phyloP scores from a whole-genome alignment of 2,888 invertebrate species.

The Panzeria rudis region DNA sequence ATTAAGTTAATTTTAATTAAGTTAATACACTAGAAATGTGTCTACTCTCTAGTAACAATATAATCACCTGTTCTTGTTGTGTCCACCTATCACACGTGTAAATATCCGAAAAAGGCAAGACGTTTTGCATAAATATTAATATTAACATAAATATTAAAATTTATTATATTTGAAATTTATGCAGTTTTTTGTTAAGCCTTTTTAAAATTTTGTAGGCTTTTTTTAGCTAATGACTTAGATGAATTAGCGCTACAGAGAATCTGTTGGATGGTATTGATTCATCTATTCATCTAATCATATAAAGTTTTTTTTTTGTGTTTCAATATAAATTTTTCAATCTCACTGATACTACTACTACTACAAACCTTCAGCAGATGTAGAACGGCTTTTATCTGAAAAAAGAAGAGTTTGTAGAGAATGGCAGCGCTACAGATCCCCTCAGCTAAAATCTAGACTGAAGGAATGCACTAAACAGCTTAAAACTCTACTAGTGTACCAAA shows the following conservation, averaged over 20 bases:
- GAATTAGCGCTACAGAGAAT: constrained; percentile 24
- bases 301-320: no score
- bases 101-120: background rate
- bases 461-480: no score
- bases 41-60: background rate
- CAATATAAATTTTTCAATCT: no score
- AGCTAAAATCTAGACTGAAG: no score
- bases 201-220: constrained; percentile 1
- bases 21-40: background rate
- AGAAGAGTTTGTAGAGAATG: no score
- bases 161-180: constrained; percentile 22
- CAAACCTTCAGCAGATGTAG: no score
- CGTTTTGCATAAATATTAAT: constrained; percentile 19
- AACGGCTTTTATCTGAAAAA: no score
- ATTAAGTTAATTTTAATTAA: background rate
- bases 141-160: background rate
- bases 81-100: background rate
- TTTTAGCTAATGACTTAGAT: background rate
- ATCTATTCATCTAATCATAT: background rate
- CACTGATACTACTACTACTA: no score
- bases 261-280: background rate
- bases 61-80: background rate
- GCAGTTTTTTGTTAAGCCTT: constrained; percentile 10
- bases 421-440: no score
- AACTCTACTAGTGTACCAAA: no score